These are phyloP conservation scores for Phodopus roborovskii DNA, from an alignment of 2,113 vertebrate genomes.

Conservation along the genomic window DNA sequence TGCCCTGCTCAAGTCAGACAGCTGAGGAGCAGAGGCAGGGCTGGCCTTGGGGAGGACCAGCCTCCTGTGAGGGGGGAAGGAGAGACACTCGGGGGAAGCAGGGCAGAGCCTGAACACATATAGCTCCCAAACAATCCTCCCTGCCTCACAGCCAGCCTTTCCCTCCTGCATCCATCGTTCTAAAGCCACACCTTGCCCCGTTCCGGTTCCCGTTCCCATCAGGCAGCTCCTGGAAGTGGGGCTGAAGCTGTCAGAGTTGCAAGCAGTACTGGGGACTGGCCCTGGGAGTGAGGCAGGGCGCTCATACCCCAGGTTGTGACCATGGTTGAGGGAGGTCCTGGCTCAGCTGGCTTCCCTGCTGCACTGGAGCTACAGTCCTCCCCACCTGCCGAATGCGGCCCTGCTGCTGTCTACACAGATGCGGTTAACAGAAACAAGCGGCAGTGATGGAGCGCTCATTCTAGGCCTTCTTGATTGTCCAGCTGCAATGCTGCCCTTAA, in stretches of 20 bases:
- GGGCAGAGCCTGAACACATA: too few relatives aligned
- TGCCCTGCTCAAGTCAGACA: accelerated
- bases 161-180: too few relatives aligned
- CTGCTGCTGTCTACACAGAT: accelerated
- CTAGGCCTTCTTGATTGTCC: background rate
- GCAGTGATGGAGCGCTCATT: conserved; percentile 15
- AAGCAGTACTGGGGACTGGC: too few relatives aligned
- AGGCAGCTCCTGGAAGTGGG: accelerated
- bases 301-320: accelerated
- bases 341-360: accelerated
- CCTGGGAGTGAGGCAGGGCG: background rate
- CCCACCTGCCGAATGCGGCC: background rate
- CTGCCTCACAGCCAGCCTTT: background rate
- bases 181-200: accelerated
- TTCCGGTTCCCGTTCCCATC: accelerated
- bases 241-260: too few relatives aligned
- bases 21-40: background rate
- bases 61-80: background rate
- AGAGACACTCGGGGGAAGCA: accelerated
- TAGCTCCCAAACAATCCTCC: background rate
- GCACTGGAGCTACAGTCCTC: accelerated
- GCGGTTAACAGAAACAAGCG: background rate
- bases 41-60: accelerated
- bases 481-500: background rate
- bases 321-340: background rate